Evolutionary conservation across 2,113 vertebrate genomes (phyloP), one percentile per base, ranked within the genome.

Genomic region (Trematocara variabile): DNA sequence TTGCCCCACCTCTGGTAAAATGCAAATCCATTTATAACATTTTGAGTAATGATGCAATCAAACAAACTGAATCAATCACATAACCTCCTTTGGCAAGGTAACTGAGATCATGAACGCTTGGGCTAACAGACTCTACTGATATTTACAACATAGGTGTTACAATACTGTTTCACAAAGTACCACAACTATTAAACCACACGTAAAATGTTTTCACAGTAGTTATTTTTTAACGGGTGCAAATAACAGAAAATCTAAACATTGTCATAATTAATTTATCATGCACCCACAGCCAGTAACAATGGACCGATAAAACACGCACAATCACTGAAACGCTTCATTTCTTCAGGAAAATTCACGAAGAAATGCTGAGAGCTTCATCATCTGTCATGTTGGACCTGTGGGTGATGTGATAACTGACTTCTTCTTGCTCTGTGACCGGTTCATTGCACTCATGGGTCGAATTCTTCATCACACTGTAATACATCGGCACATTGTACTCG

Each of bases 401-500:
- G 33, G 53, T 39, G 33, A 79, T 41, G 12, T 83, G 91, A 3
- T 87, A 85, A 1, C 88, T 94, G 41, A 95, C 63, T 1, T 96
- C 95, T 63, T 97, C 95, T 39, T 95, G 96, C 54, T 96, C 87
- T 0, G 95, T 96, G 77, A 92, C 1, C 7, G 94, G 95, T 3
- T 95, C 91, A 0, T 93, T 95, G 88, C 95, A 95, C 60, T 94
- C 93, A 0, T 93, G 97, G 4, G 95, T 97, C 1, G 73, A 91
- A 79, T 96, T 96, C 91, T 96, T 97, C 22, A 89, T 91, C 5
- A 92, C 91, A 0, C 96, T 96, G 90, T 97, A 97, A 85, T 94
- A 97, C 83, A 97, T 95, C 0, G 96, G 95, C 6, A 90, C 70
- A 0, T 77, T 88, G 84, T 90, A 92, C 0, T 83, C 93, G 0